Conservation (phyloP, 2,797 vertebrate species). For the Oryzias dopingdopingensis region DNA sequence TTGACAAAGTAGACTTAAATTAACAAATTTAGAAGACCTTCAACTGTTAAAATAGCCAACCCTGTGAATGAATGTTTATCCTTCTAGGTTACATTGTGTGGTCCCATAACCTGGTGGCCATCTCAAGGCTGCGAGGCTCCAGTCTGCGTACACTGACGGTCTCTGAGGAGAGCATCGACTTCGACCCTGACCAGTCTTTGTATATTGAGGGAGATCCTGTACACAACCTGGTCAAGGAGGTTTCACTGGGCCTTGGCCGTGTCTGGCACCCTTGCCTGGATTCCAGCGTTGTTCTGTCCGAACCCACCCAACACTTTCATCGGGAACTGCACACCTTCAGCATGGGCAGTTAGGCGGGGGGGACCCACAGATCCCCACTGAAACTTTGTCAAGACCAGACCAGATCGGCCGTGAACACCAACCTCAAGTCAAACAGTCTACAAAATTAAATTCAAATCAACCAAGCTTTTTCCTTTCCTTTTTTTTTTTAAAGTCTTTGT, state of each 20-base stretch:
- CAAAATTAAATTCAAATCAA: slow-evolving; percentile 24
- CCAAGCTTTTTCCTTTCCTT: slow-evolving; percentile 47
- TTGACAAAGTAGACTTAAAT: no score
- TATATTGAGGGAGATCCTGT: slow-evolving; percentile 93
- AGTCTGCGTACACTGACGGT: slow-evolving; percentile 91
- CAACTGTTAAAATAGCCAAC: background rate
- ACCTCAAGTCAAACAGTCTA: slow-evolving; percentile 18
- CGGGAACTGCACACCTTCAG: slow-evolving; percentile 96
- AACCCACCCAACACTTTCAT: slow-evolving; percentile 96
- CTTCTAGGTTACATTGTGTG: slow-evolving; percentile 91
- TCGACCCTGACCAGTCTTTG: slow-evolving; percentile 91
- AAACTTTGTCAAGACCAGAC: slow-evolving; percentile 49
- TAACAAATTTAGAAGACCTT: no score
- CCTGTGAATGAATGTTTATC: background rate
- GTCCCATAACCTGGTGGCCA: slow-evolving; percentile 98
- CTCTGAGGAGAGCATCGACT: slow-evolving; percentile 98
- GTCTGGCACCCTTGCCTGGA: slow-evolving; percentile 95
- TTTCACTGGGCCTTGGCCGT: slow-evolving; percentile 90
- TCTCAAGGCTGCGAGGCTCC: slow-evolving; percentile 94
- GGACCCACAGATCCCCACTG: slow-evolving; percentile 21
- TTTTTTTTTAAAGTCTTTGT: slow-evolving; percentile 45
- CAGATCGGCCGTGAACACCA: slow-evolving; percentile 10
- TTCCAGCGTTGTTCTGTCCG: slow-evolving; percentile 89
- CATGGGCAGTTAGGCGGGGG: slow-evolving; percentile 85
- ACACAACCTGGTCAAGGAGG: slow-evolving; percentile 96